phyloP scores from a whole-genome alignment of 2,888 invertebrate genomes.

The Eilema sororculum region DNA sequence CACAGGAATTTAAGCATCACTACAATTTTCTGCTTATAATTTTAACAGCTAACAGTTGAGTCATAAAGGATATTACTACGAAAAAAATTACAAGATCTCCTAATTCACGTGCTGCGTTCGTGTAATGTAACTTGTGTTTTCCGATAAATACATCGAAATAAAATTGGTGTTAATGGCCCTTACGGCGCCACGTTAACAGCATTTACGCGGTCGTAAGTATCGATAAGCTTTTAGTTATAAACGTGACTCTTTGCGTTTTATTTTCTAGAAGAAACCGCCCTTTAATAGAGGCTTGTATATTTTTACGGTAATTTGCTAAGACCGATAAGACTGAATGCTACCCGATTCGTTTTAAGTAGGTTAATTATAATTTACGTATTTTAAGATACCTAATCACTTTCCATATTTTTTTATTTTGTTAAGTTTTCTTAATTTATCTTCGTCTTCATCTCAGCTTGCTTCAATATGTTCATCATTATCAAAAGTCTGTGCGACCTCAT shows the following conservation, averaged over 20 bases:
- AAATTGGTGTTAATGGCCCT: constrained; percentile 50
- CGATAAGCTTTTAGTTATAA: constrained; percentile 51
- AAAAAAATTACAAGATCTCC: neutral
- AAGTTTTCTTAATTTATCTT: too few species aligned
- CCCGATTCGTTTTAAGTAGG: neutral
- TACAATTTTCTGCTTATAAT: neutral
- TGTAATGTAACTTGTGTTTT: constrained; percentile 35
- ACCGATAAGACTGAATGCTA: neutral
- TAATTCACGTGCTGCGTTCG: constrained; percentile 10
- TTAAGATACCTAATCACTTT: neutral
- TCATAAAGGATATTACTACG: constrained; percentile 3
- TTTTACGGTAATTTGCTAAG: neutral
- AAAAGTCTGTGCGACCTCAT: too few species aligned
- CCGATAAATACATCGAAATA: constrained; percentile 51
- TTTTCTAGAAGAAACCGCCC: constrained; percentile 15
- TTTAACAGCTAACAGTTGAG: neutral
- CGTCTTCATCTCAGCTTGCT: too few species aligned
- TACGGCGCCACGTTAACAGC: constrained; percentile 50
- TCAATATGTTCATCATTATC: too few species aligned
- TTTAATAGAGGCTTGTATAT: neutral
- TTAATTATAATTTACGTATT: neutral
- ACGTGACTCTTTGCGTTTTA: constrained; percentile 37
- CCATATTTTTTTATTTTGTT: neutral
- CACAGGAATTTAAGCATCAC: too few species aligned
- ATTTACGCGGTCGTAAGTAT: constrained; percentile 45